A percentile compares a stretch with the other conserved stretches of the same genome.
Conservation (phyloP, 2,113 vertebrate species). For the Pungitius pungitius region DNA sequence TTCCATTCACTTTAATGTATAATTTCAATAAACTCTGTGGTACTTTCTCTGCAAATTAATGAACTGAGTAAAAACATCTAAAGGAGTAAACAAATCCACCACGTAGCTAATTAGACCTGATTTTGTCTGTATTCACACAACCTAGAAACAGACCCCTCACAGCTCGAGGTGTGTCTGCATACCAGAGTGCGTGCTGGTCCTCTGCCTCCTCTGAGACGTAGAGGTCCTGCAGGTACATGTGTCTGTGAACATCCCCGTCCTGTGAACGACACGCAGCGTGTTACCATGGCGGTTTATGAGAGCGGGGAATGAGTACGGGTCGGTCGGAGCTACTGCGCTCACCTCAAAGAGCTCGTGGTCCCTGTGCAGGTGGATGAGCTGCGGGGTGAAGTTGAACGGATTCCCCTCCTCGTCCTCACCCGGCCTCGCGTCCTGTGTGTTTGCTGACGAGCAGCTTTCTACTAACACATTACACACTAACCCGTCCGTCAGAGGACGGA, state of each 20-base stretch:
- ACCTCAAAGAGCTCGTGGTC: constrained; percentile 86
- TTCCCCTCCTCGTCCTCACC: constrained; percentile 3
- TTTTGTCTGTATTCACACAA: neutral
- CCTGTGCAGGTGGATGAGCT: constrained; percentile 68
- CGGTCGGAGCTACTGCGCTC: neutral
- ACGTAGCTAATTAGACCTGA: neutral
- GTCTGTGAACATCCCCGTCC: constrained; percentile 88
- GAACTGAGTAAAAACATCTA: neutral
- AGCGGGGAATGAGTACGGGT: neutral
- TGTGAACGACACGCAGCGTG: constrained; percentile 45
- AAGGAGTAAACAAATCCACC: no score
- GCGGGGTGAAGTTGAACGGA: constrained; percentile 77
- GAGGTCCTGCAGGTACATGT: constrained; percentile 86
- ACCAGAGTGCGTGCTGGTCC: constrained; percentile 64
- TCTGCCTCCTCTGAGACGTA: constrained; percentile 68
- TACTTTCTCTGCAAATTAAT: neutral
- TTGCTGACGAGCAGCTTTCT: neutral
- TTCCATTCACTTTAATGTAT: neutral
- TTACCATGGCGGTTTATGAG: neutral
- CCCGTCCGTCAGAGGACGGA: constrained; percentile 7
- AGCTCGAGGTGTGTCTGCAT: neutral
- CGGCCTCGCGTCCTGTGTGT: neutral
- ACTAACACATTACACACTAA: neutral
- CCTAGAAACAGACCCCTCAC: no score
- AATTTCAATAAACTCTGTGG: neutral